phyloP scores from a whole-genome alignment of 2,888 invertebrate genomes.

The Caenorhabditis sp. region DNA sequence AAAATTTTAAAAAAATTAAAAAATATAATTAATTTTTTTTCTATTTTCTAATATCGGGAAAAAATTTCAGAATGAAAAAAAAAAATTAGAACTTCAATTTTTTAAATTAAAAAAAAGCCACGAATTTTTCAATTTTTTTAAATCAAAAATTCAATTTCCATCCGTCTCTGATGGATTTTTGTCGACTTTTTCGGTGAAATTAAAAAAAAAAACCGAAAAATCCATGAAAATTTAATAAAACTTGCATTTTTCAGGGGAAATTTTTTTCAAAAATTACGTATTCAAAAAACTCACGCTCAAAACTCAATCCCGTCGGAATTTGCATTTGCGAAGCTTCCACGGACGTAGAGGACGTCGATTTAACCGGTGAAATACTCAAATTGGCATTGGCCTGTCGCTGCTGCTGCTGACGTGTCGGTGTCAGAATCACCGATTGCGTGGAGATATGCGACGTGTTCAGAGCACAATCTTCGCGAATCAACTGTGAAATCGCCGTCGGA shows the following conservation, averaged over 20 bases:
- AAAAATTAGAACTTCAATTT: too few relatives aligned
- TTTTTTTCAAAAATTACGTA: too few relatives aligned
- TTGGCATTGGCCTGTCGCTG: too few relatives aligned
- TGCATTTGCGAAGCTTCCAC: neutral
- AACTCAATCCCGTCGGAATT: slow-evolving; percentile 3
- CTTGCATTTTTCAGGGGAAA: too few relatives aligned
- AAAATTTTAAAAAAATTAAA: too few relatives aligned
- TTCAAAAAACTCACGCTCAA: slow-evolving; percentile 4
- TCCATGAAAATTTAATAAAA: too few relatives aligned
- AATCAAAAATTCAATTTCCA: too few relatives aligned
- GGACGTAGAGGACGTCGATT: neutral
- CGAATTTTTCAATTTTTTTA: too few relatives aligned
- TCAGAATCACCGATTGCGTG: slow-evolving; percentile 47
- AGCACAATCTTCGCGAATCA: slow-evolving; percentile 25
- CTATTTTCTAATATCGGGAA: neutral
- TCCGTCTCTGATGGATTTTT: too few relatives aligned
- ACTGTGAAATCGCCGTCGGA: slow-evolving; percentile 24
- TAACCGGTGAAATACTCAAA: neutral
- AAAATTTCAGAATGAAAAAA: neutral
- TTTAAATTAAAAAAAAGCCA: too few relatives aligned
- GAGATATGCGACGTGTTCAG: slow-evolving; percentile 41
- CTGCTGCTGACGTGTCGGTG: slow-evolving; percentile 13
- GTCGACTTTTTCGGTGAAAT: too few relatives aligned
- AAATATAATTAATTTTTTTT: neutral
- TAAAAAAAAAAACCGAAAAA: too few relatives aligned